These are phyloP conservation scores for Orthosia gothica DNA, from an alignment of 2,888 invertebrate genomes.

Conservation along the genomic window DNA sequence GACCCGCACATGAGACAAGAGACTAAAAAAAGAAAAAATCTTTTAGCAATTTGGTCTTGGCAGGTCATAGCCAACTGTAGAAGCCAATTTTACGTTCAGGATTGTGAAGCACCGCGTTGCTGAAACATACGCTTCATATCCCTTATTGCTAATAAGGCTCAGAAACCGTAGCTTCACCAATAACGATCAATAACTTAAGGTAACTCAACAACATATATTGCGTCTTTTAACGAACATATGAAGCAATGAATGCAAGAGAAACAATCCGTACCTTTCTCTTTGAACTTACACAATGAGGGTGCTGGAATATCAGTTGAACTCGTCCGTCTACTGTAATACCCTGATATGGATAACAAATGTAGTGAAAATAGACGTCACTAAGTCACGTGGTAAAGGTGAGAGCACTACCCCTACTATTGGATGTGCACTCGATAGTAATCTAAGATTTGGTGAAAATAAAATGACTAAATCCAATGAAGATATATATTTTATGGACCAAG, in stretches of 20 bases:
- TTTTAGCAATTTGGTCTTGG: neutral
- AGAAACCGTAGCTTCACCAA: neutral
- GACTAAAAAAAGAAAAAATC: too few relatives aligned
- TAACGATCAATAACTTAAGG: neutral
- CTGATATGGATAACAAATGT: constrained; percentile 68
- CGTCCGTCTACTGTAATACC: constrained; percentile 41
- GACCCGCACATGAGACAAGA: too few relatives aligned
- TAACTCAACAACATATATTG: too few relatives aligned
- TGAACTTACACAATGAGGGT: too few relatives aligned
- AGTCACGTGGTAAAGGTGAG: constrained; percentile 77
- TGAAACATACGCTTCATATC: constrained; percentile 1
- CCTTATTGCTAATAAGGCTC: neutral
- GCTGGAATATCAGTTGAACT: constrained; percentile 21
- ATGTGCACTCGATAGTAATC: constrained; percentile 23
- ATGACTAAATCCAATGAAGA: neutral
- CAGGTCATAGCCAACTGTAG: neutral
- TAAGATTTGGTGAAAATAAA: neutral
- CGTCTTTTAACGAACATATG: too few relatives aligned
- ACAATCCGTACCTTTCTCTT: too few relatives aligned
- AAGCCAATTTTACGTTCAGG: neutral
- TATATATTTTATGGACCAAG: too few relatives aligned
- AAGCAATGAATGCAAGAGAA: too few relatives aligned
- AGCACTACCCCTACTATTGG: constrained; percentile 67
- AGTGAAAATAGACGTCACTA: constrained; percentile 71
- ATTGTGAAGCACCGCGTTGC: neutral